Evolutionary conservation across 1,140 invertebrate genomes (phyloP).

Genomic region (Drosophila burlai): DNA sequence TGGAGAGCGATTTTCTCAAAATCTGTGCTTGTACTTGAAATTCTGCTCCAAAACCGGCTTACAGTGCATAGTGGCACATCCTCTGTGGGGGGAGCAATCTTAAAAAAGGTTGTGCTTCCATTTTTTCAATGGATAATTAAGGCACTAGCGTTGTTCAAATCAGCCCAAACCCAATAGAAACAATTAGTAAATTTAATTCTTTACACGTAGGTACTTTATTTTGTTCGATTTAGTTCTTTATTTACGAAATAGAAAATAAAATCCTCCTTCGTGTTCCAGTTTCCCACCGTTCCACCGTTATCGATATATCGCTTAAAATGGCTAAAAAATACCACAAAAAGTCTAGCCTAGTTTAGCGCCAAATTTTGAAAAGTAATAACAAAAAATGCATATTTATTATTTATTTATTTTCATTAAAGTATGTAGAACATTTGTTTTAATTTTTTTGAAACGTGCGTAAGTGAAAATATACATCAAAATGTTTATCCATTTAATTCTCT

Average conservation of each 20-base stretch:
- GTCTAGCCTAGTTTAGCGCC: rapidly evolving
- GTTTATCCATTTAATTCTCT: conserved; percentile 71
- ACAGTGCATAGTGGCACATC: too few relatives aligned
- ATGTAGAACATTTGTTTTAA: conserved; percentile 71
- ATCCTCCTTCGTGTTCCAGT: not conserved
- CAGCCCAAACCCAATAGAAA: too few relatives aligned
- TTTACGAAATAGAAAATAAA: too few relatives aligned
- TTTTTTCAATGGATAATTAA: too few relatives aligned
- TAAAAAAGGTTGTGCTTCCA: too few relatives aligned
- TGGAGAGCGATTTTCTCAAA: too few relatives aligned
- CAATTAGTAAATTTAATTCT: too few relatives aligned
- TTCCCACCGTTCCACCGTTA: conserved; percentile 1
- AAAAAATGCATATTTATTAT: conserved; percentile 24
- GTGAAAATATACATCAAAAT: conserved; percentile 74
- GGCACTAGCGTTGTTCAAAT: too few relatives aligned
- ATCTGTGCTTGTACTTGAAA: too few relatives aligned
- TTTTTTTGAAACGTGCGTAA: conserved; percentile 70
- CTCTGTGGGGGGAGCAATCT: too few relatives aligned
- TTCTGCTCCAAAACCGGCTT: too few relatives aligned
- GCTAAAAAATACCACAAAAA: conserved; percentile 18
- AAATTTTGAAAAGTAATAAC: not conserved
- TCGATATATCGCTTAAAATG: conserved; percentile 11
- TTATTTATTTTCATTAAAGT: conserved; percentile 70
- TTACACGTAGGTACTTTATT: not conserved
- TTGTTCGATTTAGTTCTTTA: not conserved